Evolutionary conservation across 2,888 invertebrate genomes (phyloP).

Genomic region (Crepidodera aurea): DNA sequence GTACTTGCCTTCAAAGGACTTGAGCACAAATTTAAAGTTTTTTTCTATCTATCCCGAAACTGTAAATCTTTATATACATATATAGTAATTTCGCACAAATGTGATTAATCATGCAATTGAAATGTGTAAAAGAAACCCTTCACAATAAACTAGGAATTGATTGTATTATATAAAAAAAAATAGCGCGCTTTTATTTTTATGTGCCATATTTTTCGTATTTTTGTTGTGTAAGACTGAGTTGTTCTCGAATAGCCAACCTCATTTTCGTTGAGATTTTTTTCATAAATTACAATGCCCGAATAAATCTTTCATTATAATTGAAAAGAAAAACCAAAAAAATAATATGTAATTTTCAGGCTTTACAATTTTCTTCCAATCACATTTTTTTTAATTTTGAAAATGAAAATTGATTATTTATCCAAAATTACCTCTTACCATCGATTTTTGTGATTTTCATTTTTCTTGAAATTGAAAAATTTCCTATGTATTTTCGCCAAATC

Average conservation of each 20-base stretch:
- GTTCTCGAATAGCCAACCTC: not conserved
- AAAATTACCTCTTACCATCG: too few species aligned
- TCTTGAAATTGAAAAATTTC: too few species aligned
- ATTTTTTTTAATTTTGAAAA: not conserved
- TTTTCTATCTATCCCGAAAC: not conserved
- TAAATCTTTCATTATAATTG: too few species aligned
- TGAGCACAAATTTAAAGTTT: not conserved
- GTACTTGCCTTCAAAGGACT: not conserved
- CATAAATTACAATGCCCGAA: too few species aligned
- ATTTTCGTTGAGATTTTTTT: constrained; percentile 4
- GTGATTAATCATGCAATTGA: constrained; percentile 5
- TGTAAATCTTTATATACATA: not conserved
- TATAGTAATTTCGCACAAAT: constrained; percentile 1
- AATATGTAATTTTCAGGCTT: too few species aligned
- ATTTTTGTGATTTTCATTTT: too few species aligned
- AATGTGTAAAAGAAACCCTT: constrained; percentile 17
- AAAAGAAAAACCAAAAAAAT: not conserved
- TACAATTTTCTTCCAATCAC: too few species aligned
- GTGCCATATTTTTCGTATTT: constrained; percentile 38
- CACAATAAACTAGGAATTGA: constrained; percentile 37
- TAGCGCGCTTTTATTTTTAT: constrained; percentile 26
- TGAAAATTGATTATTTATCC: not conserved
- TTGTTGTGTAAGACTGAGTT: constrained; percentile 39
- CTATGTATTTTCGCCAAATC: too few species aligned
- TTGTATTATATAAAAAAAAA: constrained; percentile 18